Evolutionary conservation across 2,113 vertebrate species (phyloP), one percentile per base, ranked within the genome.

Genomic region (Dipodomys spectabilis): DNA sequence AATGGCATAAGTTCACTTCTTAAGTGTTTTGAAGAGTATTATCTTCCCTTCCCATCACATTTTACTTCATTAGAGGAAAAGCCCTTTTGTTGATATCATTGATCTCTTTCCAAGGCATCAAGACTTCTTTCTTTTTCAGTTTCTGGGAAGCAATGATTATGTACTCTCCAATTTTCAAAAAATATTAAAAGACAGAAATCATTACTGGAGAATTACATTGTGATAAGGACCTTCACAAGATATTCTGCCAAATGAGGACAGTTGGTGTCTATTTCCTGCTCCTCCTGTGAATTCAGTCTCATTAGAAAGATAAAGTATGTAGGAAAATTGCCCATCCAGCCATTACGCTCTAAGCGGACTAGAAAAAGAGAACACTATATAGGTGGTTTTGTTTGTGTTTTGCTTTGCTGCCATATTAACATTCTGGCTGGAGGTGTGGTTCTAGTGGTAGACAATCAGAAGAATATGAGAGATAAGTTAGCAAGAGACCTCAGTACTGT

Each of bases 181-280:
- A 94, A 92, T 60, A 57, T 92, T 93, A 86, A 94, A 94, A 57
- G 18, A 79, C 78, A 81, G 93, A 91, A 82, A 35, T 45, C 67
- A 68, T 53, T 53, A 90, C 7, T 85, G 81, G 78, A 16, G 62
- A 57, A 88, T 86, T 65, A 35, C 53, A 13, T 53, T 53, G 49
- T 74, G 75, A 62, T 82, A 15, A 78, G 45, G 30, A 69, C 60
- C 15, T 62, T 62, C 20, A 22, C 60, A 62, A 22, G 60, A 62
- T 5, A 5, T 2, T 81, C 35, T 67, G 35, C 15, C 44, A 88
- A 75, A 39, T 77, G 16, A 27, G 53, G 20, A 73, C 86, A 39
- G 67, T 1, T 9, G 7, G 27, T 57, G 30, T 53, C 18, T 45
- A 8, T n/a, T 39, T 15, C 45, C 4, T 19, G 10, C 18, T 60